A percentile compares a stretch with the other conserved stretches of the same genome.
Conservation (phyloP, 37 sponge, comb jelly and placozoan species). For the Ianthella basta region DNA sequence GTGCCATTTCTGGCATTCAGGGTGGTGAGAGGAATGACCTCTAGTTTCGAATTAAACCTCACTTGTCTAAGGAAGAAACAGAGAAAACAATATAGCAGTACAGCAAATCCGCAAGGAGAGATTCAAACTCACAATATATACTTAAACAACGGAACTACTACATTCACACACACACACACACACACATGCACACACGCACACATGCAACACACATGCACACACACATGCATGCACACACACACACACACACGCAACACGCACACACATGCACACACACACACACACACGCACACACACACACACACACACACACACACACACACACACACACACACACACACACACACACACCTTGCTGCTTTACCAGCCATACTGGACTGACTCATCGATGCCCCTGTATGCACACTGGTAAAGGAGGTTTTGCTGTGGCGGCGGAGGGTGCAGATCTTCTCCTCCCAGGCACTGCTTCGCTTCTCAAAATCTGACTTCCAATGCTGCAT, state of each 20-base stretch:
- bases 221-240: neutral
- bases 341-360: neutral
- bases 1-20: no score
- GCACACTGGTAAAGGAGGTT: neutral
- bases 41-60: no score
- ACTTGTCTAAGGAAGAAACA: no score
- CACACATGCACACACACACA: no score
- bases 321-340: neutral
- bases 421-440: no score
- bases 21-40: no score
- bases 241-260: slow-evolving; percentile 26
- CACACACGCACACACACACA: no score
- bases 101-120: no score
- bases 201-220: neutral
- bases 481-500: neutral
- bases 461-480: neutral
- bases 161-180: slow-evolving; percentile 1
- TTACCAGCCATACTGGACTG: slow-evolving; percentile 23
- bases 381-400: no score
- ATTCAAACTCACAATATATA: neutral
- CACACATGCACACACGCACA: slow-evolving; percentile 30
- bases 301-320: slow-evolving; percentile 17
- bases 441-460: neutral
- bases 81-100: no score
- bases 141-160: no score